phyloP scores from a whole-genome alignment of 2,797 vertebrate genomes.

The Hippoglossus hippoglossus region DNA sequence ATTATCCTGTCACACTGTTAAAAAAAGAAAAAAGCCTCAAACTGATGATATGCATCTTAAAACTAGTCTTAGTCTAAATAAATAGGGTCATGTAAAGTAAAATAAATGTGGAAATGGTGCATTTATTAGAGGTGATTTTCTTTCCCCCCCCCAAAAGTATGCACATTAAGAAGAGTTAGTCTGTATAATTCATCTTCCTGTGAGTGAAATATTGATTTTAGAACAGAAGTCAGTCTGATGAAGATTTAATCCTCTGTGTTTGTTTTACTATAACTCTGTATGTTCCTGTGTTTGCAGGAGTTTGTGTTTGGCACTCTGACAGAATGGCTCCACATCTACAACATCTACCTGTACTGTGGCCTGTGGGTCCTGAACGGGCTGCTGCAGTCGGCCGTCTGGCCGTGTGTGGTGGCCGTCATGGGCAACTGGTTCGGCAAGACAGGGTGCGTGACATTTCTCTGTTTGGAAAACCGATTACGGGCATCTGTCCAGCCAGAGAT shows the following conservation, averaged over 20 bases:
- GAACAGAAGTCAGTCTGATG: no score
- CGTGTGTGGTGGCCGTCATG: constrained; percentile 97
- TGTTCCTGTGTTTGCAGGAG: constrained; percentile 78
- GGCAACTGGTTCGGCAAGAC: constrained; percentile 98
- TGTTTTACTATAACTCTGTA: neutral
- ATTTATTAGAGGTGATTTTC: no score
- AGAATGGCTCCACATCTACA: constrained; percentile 96
- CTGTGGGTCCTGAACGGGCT: constrained; percentile 96
- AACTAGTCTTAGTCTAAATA: no score
- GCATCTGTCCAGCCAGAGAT: constrained; percentile 4
- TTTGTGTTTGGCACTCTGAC: constrained; percentile 94
- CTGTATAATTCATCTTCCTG: no score
- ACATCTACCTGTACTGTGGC: constrained; percentile 90
- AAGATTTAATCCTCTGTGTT: neutral
- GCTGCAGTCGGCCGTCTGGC: constrained; percentile 97
- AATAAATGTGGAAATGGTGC: no score
- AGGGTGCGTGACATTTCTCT: constrained; percentile 81
- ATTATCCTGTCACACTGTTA: no score
- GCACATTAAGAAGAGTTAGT: no score
- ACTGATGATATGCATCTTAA: no score
- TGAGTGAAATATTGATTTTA: no score
- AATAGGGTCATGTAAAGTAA: no score
- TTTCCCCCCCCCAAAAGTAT: no score
- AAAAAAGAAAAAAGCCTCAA: no score
- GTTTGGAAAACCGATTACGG: neutral